These are phyloP conservation scores for Luffia ferchaultella DNA, from an alignment of 2,888 invertebrate genomes.

Conservation along the genomic window DNA sequence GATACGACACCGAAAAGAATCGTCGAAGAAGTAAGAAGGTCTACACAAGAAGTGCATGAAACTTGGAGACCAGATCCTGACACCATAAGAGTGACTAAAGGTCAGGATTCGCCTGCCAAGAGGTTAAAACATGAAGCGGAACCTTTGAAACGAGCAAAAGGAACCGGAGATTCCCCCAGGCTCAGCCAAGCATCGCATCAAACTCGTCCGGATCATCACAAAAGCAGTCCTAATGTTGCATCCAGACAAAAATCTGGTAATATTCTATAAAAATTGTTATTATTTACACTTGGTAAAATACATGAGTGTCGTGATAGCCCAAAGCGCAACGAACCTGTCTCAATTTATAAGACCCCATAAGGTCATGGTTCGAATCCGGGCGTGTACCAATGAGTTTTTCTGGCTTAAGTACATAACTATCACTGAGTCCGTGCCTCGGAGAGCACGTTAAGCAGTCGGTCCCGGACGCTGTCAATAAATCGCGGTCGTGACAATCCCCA, in stretches of 20 bases:
- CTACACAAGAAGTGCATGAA: constrained; percentile 20
- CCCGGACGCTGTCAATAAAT: no score
- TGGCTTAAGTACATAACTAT: no score
- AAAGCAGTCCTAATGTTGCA: constrained; percentile 71
- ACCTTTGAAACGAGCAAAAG: constrained; percentile 50
- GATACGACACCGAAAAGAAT: constrained; percentile 27
- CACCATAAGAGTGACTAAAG: constrained; percentile 42
- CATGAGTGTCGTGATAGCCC: no score
- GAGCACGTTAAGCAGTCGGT: no score
- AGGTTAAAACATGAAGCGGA: constrained; percentile 53
- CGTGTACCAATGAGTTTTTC: no score
- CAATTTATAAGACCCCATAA: no score
- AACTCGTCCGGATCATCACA: constrained; percentile 58
- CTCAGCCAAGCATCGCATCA: constrained; percentile 40
- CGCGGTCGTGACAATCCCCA: no score
- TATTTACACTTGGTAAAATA: no score
- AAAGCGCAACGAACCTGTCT: no score
- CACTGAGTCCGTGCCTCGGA: no score
- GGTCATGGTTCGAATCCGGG: no score
- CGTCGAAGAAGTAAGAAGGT: constrained; percentile 20
- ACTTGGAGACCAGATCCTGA: constrained; percentile 49
- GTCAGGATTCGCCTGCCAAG: constrained; percentile 52
- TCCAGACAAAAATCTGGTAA: constrained; percentile 50
- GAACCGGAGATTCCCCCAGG: constrained; percentile 40
- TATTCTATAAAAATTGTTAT: constrained; percentile 7